phyloP scores from a whole-genome alignment of 2,797 vertebrate species.

The Sebastes matsubarae region DNA sequence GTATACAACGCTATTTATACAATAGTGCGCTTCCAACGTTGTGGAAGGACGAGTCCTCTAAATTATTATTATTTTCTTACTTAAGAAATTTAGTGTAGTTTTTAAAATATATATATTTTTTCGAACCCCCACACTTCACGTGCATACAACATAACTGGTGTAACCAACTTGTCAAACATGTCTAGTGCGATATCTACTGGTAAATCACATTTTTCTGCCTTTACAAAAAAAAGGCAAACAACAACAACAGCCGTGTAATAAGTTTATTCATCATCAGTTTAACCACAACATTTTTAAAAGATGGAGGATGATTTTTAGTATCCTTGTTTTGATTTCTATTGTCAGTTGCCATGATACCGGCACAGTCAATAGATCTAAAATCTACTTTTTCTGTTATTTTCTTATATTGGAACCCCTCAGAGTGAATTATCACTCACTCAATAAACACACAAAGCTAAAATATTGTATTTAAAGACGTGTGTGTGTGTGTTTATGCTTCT shows the following conservation, averaged over 20 bases:
- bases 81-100: not conserved
- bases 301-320: not conserved
- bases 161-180: not conserved
- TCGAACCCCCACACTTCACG: too few species aligned
- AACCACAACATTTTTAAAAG: not conserved
- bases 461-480: not conserved
- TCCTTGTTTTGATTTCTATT: not conserved
- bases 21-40: not conserved
- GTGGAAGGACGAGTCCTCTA: not conserved
- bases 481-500: slow-evolving; percentile 4
- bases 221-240: not conserved
- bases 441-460: not conserved
- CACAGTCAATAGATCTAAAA: not conserved
- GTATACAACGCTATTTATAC: not conserved
- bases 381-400: not conserved
- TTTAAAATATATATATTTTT: not conserved
- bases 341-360: not conserved
- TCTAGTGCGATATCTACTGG: not conserved
- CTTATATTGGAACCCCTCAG: not conserved
- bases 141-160: not conserved
- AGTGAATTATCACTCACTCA: not conserved
- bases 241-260: too few species aligned
- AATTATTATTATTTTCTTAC: not conserved
- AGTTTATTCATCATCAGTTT: not conserved
- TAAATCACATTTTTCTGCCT: not conserved